These are phyloP conservation scores for Clitarchus hookeri DNA, from an alignment of 2,888 invertebrate genomes.

Conservation along the genomic window DNA sequence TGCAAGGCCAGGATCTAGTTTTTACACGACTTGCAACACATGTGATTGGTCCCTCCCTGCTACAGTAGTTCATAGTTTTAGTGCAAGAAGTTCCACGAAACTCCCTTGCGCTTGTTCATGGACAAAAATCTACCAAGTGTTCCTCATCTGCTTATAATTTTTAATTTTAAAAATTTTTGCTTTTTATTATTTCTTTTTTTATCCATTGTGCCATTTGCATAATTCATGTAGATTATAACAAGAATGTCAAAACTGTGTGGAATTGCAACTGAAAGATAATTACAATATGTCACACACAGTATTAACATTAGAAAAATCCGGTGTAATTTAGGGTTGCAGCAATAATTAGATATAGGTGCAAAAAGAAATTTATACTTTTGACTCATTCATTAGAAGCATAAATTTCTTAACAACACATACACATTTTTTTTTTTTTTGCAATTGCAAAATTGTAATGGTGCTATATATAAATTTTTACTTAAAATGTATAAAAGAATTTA, in stretches of 20 bases:
- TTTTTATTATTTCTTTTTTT: slow-evolving; percentile 17
- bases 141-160: slow-evolving; percentile 12
- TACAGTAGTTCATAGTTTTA: not conserved
- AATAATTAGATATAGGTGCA: not conserved
- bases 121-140: slow-evolving; percentile 17
- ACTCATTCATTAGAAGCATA: slow-evolving; percentile 27
- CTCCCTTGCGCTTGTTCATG: slow-evolving; percentile 3
- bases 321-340: slow-evolving; percentile 27
- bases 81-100: not conserved
- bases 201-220: slow-evolving; percentile 16
- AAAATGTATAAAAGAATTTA: slow-evolving; percentile 37
- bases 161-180: not conserved
- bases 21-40: not conserved
- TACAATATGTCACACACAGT: slow-evolving; percentile 29
- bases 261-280: slow-evolving; percentile 28
- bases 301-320: slow-evolving; percentile 29
- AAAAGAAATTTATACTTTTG: slow-evolving; percentile 30
- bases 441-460: slow-evolving; percentile 38
- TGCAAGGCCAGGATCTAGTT: not conserved
- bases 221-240: slow-evolving; percentile 26
- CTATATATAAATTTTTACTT: slow-evolving; percentile 36
- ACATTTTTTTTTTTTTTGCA: slow-evolving; percentile 26
- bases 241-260: slow-evolving; percentile 29
- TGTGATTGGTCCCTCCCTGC: not conserved
- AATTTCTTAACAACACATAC: slow-evolving; percentile 25